phyloP scores from a whole-genome alignment of 2,797 vertebrate genomes.

The Takifugu rubripes region DNA sequence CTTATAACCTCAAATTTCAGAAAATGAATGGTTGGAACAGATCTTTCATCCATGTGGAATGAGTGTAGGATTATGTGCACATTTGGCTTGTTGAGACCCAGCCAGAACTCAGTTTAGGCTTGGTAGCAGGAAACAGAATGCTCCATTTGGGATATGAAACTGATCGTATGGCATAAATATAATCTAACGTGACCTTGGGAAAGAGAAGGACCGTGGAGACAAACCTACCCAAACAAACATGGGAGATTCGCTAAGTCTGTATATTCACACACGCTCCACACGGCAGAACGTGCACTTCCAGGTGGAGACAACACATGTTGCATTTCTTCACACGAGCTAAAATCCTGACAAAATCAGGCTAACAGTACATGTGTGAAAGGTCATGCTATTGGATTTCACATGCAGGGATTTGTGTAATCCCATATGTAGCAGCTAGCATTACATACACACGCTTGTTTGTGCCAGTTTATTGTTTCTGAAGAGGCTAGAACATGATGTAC shows the following conservation, averaged over 20 bases:
- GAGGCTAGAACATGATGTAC: conserved; percentile 40
- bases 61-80: conserved; percentile 3
- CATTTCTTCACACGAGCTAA: too few relatives aligned
- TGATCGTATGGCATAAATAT: conserved; percentile 1
- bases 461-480: conserved; percentile 28
- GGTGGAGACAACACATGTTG: too few relatives aligned
- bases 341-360: too few relatives aligned
- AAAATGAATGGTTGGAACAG: conserved; percentile 13
- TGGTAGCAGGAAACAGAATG: conserved; percentile 3
- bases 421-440: conserved; percentile 35
- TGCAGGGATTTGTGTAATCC: conserved; percentile 43
- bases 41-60: conserved; percentile 2
- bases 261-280: background rate
- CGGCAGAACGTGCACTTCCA: too few relatives aligned
- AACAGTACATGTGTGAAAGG: too few relatives aligned
- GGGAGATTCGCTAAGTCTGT: conserved; percentile 20
- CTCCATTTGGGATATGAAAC: conserved; percentile 1
- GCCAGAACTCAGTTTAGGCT: background rate
- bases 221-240: conserved; percentile 9
- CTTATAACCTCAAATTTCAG: conserved; percentile 33
- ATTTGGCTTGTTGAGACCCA: conserved; percentile 4
- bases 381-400: conserved; percentile 46
- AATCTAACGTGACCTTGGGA: conserved; percentile 1
- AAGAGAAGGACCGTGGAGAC: conserved; percentile 11
- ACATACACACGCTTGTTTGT: conserved; percentile 14